Evolutionary conservation across 2,888 invertebrate genomes (phyloP).

Genomic region (Hetaerina titia): DNA sequence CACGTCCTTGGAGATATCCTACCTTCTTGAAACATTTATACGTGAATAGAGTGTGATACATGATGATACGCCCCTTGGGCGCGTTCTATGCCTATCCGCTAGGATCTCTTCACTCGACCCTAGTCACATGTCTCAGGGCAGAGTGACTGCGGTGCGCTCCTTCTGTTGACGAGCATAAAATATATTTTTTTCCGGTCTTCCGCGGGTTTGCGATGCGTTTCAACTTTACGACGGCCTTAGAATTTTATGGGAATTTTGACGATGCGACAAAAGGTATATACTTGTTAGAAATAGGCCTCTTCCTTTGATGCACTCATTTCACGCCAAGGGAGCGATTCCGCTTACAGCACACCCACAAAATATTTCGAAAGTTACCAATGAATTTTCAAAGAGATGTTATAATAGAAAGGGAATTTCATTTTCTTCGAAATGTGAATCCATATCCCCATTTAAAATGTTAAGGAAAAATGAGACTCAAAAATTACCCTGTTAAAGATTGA

Average conservation of each 20-base stretch:
- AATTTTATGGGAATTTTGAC: neutral
- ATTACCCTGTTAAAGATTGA: too few species aligned
- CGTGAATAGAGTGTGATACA: neutral
- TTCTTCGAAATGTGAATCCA: too few species aligned
- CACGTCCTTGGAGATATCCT: neutral
- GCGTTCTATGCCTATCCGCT: neutral
- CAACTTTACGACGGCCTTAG: neutral
- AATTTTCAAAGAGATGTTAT: too few species aligned
- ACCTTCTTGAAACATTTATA: slow-evolving; percentile 35
- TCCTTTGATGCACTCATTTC: neutral
- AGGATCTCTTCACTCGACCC: neutral
- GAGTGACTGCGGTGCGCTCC: neutral
- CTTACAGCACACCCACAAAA: too few species aligned
- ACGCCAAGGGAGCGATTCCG: too few species aligned
- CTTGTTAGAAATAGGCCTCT: neutral
- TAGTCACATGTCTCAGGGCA: neutral
- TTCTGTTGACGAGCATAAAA: neutral
- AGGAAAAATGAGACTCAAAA: too few species aligned
- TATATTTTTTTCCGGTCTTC: neutral
- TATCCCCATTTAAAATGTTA: too few species aligned
- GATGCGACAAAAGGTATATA: neutral
- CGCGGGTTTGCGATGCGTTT: neutral
- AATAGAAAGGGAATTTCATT: too few species aligned
- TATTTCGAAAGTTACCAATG: too few species aligned
- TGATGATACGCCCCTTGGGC: neutral